phyloP scores from a whole-genome alignment of 2,113 vertebrate species.

The Mormoops blainvillei region DNA sequence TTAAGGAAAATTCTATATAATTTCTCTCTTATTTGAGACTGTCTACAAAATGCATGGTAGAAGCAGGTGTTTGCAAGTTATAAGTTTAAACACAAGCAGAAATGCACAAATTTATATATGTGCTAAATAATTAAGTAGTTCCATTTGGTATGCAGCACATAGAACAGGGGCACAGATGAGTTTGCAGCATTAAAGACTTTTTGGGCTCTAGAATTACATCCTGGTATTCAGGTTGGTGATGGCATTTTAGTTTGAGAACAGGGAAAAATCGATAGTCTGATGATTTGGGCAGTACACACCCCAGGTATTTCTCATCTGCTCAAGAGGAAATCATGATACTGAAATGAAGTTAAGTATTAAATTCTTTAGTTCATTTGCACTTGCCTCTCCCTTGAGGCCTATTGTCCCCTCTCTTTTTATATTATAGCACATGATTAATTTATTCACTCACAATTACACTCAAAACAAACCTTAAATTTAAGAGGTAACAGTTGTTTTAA shows the following conservation, averaged over 20 bases:
- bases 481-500: neutral
- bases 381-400: neutral
- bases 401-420: neutral
- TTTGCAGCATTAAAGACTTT: neutral
- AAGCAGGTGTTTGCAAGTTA: slow-evolving; percentile 47
- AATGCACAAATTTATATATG: neutral
- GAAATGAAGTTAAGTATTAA: neutral
- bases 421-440: slow-evolving; percentile 24
- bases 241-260: neutral
- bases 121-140: slow-evolving; percentile 44
- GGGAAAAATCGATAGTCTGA: neutral
- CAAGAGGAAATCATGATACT: neutral
- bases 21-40: neutral
- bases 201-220: neutral
- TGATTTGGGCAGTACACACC: neutral
- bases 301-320: neutral
- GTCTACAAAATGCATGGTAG: slow-evolving; percentile 24
- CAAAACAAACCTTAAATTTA: neutral
- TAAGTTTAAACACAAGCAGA: neutral
- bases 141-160: neutral
- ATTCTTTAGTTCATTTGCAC: slow-evolving; percentile 4
- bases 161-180: neutral
- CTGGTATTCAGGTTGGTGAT: neutral
- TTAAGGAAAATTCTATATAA: neutral
- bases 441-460: slow-evolving; percentile 17